A percentile compares a stretch with the other conserved stretches of the same genome.
phyloP scores from a whole-genome alignment of 1,140 invertebrate species.

The Drosophila ficusphila region DNA sequence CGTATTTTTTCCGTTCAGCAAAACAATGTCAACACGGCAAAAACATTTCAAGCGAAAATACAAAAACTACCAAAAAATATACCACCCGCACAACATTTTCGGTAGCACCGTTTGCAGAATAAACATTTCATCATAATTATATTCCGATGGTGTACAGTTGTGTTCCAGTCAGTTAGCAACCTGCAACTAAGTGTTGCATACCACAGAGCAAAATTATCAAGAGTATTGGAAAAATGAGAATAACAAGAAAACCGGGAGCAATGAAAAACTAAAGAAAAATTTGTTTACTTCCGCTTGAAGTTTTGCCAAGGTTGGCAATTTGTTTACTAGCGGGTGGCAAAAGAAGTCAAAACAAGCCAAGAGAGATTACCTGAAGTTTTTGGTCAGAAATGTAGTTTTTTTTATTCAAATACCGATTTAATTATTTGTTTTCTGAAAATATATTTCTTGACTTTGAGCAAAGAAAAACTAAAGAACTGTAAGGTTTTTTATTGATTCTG shows the following conservation, averaged over 20 bases:
- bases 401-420: no score
- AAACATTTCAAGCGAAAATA: slow-evolving; percentile 50
- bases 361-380: neutral
- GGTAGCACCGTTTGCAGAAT: slow-evolving; percentile 1
- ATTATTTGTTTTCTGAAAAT: neutral
- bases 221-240: neutral
- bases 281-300: slow-evolving; percentile 47
- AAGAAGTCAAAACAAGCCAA: slow-evolving; percentile 14
- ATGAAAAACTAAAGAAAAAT: slow-evolving; percentile 32
- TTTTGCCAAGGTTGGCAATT: slow-evolving; percentile 42
- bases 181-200: slow-evolving; percentile 44
- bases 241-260: neutral
- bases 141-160: slow-evolving; percentile 38
- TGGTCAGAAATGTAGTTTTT: neutral
- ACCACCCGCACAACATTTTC: slow-evolving; percentile 11
- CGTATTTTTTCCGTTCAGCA: slow-evolving; percentile 63
- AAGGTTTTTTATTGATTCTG: no score
- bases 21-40: slow-evolving; percentile 66
- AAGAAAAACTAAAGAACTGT: no score
- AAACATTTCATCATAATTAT: slow-evolving; percentile 49
- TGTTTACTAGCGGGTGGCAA: slow-evolving; percentile 10
- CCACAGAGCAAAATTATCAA: slow-evolving; percentile 11
- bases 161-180: slow-evolving; percentile 8
- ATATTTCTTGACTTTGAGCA: no score
- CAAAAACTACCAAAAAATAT: slow-evolving; percentile 30